phyloP scores from a whole-genome alignment of 2,113 vertebrate genomes.

The Vombatus ursinus region DNA sequence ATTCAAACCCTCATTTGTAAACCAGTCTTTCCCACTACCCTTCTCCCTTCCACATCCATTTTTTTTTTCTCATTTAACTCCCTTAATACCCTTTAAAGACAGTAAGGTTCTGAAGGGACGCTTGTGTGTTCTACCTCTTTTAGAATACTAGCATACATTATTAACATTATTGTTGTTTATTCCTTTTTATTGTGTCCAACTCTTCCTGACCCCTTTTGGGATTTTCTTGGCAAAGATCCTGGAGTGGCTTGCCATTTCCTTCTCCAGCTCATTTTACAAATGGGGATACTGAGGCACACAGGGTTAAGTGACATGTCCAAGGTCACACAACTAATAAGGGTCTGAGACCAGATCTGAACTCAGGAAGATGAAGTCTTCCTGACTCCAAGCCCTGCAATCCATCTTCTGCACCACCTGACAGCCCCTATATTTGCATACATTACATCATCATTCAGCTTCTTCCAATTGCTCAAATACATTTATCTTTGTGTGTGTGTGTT shows the following conservation, averaged over 20 bases:
- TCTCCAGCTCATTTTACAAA: background rate
- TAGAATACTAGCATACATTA: too few relatives aligned
- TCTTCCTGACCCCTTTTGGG: background rate
- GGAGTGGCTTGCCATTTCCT: background rate
- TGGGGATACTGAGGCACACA: background rate
- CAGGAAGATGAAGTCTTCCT: background rate
- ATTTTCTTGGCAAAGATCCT: background rate
- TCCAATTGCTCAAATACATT: background rate
- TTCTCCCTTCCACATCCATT: too few relatives aligned
- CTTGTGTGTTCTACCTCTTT: too few relatives aligned
- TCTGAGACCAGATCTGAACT: background rate
- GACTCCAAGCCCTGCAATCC: background rate
- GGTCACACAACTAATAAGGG: background rate
- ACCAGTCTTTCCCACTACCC: too few relatives aligned
- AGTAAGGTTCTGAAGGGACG: too few relatives aligned
- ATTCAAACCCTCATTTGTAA: too few relatives aligned
- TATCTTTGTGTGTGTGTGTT: too few relatives aligned
- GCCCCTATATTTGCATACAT: background rate
- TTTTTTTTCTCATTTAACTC: too few relatives aligned
- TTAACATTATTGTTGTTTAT: background rate
- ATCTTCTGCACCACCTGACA: background rate
- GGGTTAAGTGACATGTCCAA: background rate
- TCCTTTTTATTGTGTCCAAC: too few relatives aligned
- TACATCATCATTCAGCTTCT: background rate
- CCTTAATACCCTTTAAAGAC: too few relatives aligned